Base-by-base conservation (phyloP, 2,888 invertebrate genomes). In the Nymphalis c-album region DNA sequence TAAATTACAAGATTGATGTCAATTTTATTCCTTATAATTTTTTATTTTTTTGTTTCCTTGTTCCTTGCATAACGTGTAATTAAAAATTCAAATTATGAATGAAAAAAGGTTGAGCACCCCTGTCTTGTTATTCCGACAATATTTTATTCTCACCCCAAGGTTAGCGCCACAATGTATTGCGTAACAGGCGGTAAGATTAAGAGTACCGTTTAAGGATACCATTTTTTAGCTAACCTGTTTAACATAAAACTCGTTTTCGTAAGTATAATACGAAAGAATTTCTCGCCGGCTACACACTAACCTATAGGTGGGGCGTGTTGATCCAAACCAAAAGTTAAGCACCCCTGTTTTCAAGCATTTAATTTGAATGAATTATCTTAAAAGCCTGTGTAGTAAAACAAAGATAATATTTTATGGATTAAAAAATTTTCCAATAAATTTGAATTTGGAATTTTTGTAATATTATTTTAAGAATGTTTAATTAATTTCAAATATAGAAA, bases 61-160 rank as follows among this genome's bases (percentile, higher is more conserved):
- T 31, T 31, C 26, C 6, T 31, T 31, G 26, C 26, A 31, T 31
- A 6, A 31, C 6, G 26, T 31, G 26, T 6, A 40, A 40, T 40
- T 13, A 40, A 40, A 13, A 40, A 13, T 31, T 6, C 17, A 47
- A 47, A 47, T 47, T 47, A 47, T n/a, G 2, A 47, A 50, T 3
- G 18, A 3, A 22, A 65, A 65, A 66, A 66, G 55, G 35, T 57
- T 66, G 26, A 40, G 26, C 10, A 40, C 6, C 66, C 22, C 60
- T 66, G 60, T 59, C 48, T 63, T 40, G 59, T 63, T 69, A 60
- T 58, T 51, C 61, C 58, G 58, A 45, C 46, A 46, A 66, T 60
- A 67, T 58, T 48, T 67, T 58, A 67, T 67, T 67, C 57, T 57
- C 40, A 22, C 55, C 53, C 17, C 64, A 67, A 67, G 67, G 67